Conservation (phyloP, 2,888 invertebrate genomes). For the Ceraclea dissimilis region DNA sequence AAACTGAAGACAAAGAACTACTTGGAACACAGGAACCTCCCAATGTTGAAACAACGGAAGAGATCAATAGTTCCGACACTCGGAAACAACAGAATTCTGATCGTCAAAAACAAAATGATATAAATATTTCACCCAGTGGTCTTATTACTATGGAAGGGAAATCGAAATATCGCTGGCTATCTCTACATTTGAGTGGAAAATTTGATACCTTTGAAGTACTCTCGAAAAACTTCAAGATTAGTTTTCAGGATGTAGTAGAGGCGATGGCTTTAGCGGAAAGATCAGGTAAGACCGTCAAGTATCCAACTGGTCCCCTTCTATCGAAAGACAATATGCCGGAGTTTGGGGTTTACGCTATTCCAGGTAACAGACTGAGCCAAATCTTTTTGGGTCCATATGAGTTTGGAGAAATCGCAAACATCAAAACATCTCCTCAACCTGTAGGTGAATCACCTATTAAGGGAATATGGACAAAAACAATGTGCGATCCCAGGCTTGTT, state of each 20-base stretch:
- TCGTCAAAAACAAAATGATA: too few species aligned
- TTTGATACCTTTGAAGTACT: constrained; percentile 44
- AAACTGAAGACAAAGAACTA: too few species aligned
- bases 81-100: too few species aligned
- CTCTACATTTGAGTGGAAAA: neutral
- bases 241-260: constrained; percentile 1
- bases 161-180: neutral
- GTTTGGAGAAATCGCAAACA: constrained; percentile 7
- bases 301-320: neutral
- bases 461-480: constrained; percentile 12
- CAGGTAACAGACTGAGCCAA: constrained; percentile 13
- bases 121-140: too few species aligned
- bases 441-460: neutral
- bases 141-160: too few species aligned
- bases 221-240: constrained; percentile 3
- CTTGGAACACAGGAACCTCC: too few species aligned
- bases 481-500: constrained; percentile 4
- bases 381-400: constrained; percentile 18
- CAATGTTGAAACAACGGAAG: too few species aligned
- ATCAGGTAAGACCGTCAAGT: constrained; percentile 9
- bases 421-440: constrained; percentile 6
- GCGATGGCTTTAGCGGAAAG: constrained; percentile 12
- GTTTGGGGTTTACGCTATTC: constrained; percentile 17
- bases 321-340: constrained; percentile 1
- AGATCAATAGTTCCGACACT: too few species aligned